phyloP scores from a whole-genome alignment of 2,888 invertebrate species.

The Arge pagana region DNA sequence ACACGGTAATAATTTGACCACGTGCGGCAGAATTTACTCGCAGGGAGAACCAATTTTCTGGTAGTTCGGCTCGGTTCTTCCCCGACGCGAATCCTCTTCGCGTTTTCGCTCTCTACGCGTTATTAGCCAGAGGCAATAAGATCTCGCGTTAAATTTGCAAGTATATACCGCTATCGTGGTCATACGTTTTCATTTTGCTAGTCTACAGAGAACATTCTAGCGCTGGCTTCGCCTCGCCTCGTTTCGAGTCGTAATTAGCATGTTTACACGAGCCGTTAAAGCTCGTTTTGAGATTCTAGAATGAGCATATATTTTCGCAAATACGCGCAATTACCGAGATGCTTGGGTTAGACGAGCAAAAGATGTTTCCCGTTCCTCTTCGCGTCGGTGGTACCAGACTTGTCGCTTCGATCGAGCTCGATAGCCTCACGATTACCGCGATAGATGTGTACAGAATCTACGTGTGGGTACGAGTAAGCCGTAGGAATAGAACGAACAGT shows the following conservation, averaged over 20 bases:
- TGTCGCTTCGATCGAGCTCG: no score
- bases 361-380: no score
- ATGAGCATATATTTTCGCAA: slow-evolving; percentile 6
- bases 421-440: no score
- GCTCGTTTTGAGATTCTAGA: slow-evolving; percentile 13
- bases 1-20: no score
- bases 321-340: slow-evolving; percentile 14
- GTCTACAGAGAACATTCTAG: slow-evolving; percentile 9
- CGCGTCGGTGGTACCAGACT: no score
- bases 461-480: no score
- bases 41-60: no score
- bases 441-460: no score
- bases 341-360: no score
- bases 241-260: slow-evolving; percentile 32
- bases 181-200: slow-evolving; percentile 5
- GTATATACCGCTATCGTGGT: slow-evolving; percentile 11
- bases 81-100: not conserved
- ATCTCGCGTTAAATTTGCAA: no score
- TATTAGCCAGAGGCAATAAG: slow-evolving; percentile 3
- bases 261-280: slow-evolving; percentile 38
- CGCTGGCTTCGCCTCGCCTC: slow-evolving; percentile 4
- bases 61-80: not conserved
- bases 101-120: not conserved
- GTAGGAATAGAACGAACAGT: no score
- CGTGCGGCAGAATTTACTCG: no score